Evolutionary conservation across 2,113 vertebrate species (phyloP).

Genomic region (Telmatochromis sp.): DNA sequence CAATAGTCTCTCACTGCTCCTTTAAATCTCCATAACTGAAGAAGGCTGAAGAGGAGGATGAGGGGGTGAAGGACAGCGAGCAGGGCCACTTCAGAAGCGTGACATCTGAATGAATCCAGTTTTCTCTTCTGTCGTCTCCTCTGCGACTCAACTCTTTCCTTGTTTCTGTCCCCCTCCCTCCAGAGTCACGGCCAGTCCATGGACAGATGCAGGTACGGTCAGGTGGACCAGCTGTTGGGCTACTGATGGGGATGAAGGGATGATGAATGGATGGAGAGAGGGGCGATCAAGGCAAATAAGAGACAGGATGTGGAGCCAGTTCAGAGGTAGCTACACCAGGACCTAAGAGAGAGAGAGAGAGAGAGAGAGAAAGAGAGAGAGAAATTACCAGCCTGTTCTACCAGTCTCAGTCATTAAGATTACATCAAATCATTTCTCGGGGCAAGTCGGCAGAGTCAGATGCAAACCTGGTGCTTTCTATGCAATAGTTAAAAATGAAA

Average conservation of each 20-base stretch:
- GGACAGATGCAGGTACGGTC: constrained; percentile 16
- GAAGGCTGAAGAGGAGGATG: constrained; percentile 34
- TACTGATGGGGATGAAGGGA: background rate
- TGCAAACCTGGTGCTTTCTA: background rate
- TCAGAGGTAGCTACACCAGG: constrained; percentile 43
- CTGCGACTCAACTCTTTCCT: constrained; percentile 52
- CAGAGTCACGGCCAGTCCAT: constrained; percentile 66
- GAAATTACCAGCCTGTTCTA: constrained; percentile 10
- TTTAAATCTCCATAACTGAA: constrained; percentile 63
- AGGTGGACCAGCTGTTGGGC: background rate
- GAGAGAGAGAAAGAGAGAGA: background rate
- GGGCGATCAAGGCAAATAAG: constrained; percentile 23
- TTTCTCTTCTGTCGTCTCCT: constrained; percentile 25
- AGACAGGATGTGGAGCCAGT: constrained; percentile 40
- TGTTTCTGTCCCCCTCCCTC: constrained; percentile 62
- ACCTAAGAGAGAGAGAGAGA: constrained; percentile 13
- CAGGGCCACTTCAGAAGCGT: constrained; percentile 31
- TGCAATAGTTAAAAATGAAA: background rate
- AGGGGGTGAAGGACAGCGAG: constrained; percentile 43
- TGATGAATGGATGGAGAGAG: constrained; percentile 36
- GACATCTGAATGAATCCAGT: constrained; percentile 55
- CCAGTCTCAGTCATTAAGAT: background rate
- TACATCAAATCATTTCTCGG: background rate
- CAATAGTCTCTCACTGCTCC: constrained; percentile 23
- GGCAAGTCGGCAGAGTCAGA: background rate